phyloP scores from a whole-genome alignment of 2,113 vertebrate genomes.

The Potamarius usumacintae region DNA sequence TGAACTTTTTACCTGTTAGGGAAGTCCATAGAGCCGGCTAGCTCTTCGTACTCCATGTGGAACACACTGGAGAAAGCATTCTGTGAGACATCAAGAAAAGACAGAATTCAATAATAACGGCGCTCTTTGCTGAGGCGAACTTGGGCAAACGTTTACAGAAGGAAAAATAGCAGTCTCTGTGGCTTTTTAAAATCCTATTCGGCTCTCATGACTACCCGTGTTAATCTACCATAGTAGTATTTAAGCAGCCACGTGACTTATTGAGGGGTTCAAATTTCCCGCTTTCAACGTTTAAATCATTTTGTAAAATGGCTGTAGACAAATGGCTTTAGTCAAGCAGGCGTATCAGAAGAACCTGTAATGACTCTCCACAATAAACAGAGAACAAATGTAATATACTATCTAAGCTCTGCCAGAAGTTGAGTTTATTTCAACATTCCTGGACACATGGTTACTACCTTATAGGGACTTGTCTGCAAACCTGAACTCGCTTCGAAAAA shows the following conservation, averaged over 20 bases:
- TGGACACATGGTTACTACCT: conserved; percentile 55
- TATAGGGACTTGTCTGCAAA: conserved; percentile 70
- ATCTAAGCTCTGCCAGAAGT: conserved; percentile 56
- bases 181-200: conserved; percentile 9
- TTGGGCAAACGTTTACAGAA: conserved; percentile 1
- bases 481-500: conserved; percentile 45
- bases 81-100: conserved; percentile 69
- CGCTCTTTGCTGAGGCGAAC: conserved; percentile 25
- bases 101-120: conserved; percentile 1
- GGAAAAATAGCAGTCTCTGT: not conserved
- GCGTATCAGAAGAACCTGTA: conserved; percentile 41
- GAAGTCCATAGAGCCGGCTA: conserved; percentile 72
- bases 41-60: conserved; percentile 91
- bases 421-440: conserved; percentile 69
- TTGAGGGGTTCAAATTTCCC: conserved; percentile 32
- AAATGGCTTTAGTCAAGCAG: conserved; percentile 16
- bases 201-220: conserved; percentile 22
- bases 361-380: conserved; percentile 45
- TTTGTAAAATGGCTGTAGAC: conserved; percentile 24
- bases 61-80: conserved; percentile 95
- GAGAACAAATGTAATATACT: conserved; percentile 59
- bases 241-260: conserved; percentile 29
- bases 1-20: conserved; percentile 80
- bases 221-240: conserved; percentile 36
- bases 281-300: conserved; percentile 32